Conservation (phyloP, 2,797 vertebrate genomes). For the Darevskia mixta region DNA sequence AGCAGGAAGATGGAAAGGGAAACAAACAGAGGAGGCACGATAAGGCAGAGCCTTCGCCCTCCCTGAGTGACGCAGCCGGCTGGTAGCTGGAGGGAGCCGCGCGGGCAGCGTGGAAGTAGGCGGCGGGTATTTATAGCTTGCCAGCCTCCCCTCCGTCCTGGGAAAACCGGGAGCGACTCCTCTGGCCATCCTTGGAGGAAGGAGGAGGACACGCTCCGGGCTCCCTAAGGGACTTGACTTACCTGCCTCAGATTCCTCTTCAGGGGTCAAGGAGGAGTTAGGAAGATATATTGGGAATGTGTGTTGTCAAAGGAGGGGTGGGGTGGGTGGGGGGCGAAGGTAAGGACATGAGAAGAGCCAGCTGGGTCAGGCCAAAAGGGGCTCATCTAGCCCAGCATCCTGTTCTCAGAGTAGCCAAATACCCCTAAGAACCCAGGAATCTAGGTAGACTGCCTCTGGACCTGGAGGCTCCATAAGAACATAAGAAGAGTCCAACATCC, state of each 20-base stretch:
- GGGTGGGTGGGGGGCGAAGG: too few relatives aligned
- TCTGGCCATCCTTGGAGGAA: neutral
- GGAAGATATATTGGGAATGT: neutral
- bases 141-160: slow-evolving; percentile 4
- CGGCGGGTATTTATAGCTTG: slow-evolving; percentile 31
- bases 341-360: neutral
- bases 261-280: neutral
- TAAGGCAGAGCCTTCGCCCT: neutral
- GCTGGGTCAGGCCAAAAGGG: too few relatives aligned
- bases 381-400: too few relatives aligned
- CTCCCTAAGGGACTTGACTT: neutral
- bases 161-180: slow-evolving; percentile 4
- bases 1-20: slow-evolving; percentile 47
- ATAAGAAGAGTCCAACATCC: too few relatives aligned
- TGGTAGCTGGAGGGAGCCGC: neutral
- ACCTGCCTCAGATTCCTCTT: neutral
- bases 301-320: neutral
- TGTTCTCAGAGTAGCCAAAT: too few relatives aligned
- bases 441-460: too few relatives aligned
- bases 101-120: neutral
- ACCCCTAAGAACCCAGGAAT: too few relatives aligned
- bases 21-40: slow-evolving; percentile 19
- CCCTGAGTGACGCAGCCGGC: slow-evolving; percentile 11
- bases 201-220: rapidly evolving
- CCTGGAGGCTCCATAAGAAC: too few relatives aligned